Evolutionary conservation across 2,888 invertebrate species (phyloP), one percentile per base, ranked within the genome.

Genomic region (Himalopsyche anomala): DNA sequence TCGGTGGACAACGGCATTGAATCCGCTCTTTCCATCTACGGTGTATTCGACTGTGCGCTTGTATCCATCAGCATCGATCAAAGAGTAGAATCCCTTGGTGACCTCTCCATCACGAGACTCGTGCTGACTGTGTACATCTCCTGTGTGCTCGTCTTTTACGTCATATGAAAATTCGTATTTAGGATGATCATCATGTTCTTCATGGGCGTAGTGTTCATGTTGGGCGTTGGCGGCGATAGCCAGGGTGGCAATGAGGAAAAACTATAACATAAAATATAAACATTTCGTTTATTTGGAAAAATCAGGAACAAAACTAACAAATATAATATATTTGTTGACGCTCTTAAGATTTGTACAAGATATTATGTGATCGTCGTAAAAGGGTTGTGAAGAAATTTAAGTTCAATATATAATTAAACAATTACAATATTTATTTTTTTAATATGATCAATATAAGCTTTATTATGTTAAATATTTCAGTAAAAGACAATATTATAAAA

Each of bases 81-180:
- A 92, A 8, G 92, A 90, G 91, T 94, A 94, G 17, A 93, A 94
- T 5, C 94, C 94, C 54, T 94, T 93, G 84, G 94, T 94, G 4
- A 94, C 90, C 90, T 94, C 94, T 0, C 94, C 94, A 89, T 93
- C 93, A 84, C 94, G 92, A 36, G 92, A 91, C 89, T 94, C 94
- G 87, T 93, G 92, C 90, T 94, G 94, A 81, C 93, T 93, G 89
- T 94, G 94, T 90, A 92, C 93, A 91, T 94, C 94, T 38, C 94
- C 94, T 40, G 94, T 94, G 85, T 94, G 91, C 5, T 93, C 90
- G 89, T 94, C 94, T 89, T 94, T 93, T 1, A 94, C 93, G 89
- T 94, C 94, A 89, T 94, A 94, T 5, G 93, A 93, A 90, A 92
- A 94, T 5, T 93, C 93, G 90, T 94, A 94, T 89, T 94, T 94